Conservation (phyloP, 2,113 vertebrate genomes). For the Dasypus novemcinctus region DNA sequence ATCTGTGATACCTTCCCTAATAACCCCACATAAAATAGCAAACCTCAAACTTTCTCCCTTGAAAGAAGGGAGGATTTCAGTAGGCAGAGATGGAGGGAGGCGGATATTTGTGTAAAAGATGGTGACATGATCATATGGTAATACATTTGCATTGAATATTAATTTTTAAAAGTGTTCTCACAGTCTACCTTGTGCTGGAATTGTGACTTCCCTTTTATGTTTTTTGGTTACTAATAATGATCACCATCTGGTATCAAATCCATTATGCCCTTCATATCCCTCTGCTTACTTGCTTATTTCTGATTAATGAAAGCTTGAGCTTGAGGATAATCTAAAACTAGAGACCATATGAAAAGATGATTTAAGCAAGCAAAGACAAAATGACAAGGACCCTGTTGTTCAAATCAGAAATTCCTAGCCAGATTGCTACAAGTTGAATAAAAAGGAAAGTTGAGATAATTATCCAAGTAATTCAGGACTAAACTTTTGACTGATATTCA, state of each 20-base stretch:
- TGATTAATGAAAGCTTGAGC: neutral
- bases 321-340: constrained; percentile 16
- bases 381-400: neutral
- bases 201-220: neutral
- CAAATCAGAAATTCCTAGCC: neutral
- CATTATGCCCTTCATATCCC: neutral
- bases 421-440: neutral
- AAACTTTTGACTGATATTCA: constrained; percentile 4
- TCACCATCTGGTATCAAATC: neutral
- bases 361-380: neutral
- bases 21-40: neutral
- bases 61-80: neutral
- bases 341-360: neutral
- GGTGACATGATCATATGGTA: neutral
- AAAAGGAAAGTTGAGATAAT: constrained; percentile 22
- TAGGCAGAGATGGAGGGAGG: neutral
- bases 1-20: neutral
- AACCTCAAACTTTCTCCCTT: neutral
- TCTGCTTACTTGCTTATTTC: constrained; percentile 14
- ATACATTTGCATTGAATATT: neutral
- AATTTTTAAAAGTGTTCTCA: constrained; percentile 2
- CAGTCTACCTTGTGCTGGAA: neutral
- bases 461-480: neutral
- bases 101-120: neutral
- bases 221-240: neutral